Conservation (phyloP, 1,140 invertebrate genomes). For the Drosophila sechellia region DNA sequence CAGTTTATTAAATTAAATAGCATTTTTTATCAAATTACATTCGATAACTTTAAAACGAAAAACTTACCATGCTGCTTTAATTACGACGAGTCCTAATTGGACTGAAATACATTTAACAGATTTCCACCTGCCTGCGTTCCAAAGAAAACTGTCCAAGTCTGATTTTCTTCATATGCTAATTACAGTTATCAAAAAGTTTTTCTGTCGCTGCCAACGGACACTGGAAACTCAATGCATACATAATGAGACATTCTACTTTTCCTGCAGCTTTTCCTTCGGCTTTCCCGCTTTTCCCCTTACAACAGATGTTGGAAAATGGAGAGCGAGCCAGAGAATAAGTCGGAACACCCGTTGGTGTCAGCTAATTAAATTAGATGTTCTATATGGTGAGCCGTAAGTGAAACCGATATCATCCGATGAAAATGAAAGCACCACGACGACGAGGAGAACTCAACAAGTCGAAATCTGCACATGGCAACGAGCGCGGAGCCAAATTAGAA, state of each 20-base stretch:
- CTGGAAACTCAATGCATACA: slow-evolving; percentile 71
- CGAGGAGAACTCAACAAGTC: slow-evolving; percentile 66
- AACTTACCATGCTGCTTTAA: slow-evolving; percentile 2
- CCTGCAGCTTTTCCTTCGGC: not conserved
- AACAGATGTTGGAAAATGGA: slow-evolving; percentile 13
- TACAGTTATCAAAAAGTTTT: slow-evolving; percentile 69
- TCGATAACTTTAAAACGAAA: not conserved
- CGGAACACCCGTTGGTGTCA: slow-evolving; percentile 30
- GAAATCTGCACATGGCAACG: slow-evolving; percentile 69
- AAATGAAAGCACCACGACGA: slow-evolving; percentile 11
- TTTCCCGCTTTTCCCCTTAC: not conserved
- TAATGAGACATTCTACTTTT: slow-evolving; percentile 50
- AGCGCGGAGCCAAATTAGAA: slow-evolving; percentile 63
- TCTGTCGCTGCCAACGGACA: slow-evolving; percentile 39
- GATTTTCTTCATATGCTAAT: slow-evolving; percentile 78
- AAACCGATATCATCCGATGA: slow-evolving; percentile 54
- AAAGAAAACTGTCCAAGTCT: slow-evolving; percentile 25
- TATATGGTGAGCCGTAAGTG: slow-evolving; percentile 36
- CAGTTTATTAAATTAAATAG: too few relatives aligned
- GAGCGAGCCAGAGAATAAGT: not conserved
- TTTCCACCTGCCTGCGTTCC: slow-evolving; percentile 49
- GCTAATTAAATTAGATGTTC: slow-evolving; percentile 73
- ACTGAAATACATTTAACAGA: slow-evolving; percentile 44
- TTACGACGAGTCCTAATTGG: slow-evolving; percentile 17
- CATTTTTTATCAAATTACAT: not conserved